Percentiles rank a stretch among this genome's conserved stretches.
Conservation (phyloP, 2,797 vertebrate species). For the Spondyliosoma cantharus region DNA sequence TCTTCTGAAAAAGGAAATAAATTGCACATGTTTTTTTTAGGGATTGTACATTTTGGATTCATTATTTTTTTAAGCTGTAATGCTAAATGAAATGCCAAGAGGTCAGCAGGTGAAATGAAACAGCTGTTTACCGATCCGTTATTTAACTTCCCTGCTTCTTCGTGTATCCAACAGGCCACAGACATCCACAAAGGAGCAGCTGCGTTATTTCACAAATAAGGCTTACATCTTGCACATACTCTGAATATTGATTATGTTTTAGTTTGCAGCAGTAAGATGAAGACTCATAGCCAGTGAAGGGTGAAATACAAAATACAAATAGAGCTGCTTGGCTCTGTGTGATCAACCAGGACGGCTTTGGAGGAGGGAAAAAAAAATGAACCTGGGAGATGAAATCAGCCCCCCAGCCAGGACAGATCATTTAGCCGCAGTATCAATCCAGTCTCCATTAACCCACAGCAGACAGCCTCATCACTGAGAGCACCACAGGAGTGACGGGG, state of each 20-base stretch:
- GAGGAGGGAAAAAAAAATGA: constrained; percentile 19
- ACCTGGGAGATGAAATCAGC: constrained; percentile 62
- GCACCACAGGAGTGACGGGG: constrained; percentile 46
- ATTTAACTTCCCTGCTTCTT: constrained; percentile 30
- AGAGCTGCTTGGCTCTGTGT: constrained; percentile 26
- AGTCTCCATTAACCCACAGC: constrained; percentile 53
- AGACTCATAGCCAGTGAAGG: constrained; percentile 25
- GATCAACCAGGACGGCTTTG: constrained; percentile 34
- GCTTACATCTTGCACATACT: constrained; percentile 20
- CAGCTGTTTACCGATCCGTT: constrained; percentile 21
- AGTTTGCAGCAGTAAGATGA: constrained; percentile 13
- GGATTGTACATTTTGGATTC: constrained; percentile 3
- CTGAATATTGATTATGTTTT: constrained; percentile 32
- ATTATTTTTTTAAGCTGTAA: constrained; percentile 3
- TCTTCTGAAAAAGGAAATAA: neutral
- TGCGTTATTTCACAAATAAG: constrained; percentile 34
- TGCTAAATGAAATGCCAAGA: constrained; percentile 28
- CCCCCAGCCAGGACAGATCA: constrained; percentile 52
- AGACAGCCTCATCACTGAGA: constrained; percentile 64
- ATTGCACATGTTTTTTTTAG: constrained; percentile 3
- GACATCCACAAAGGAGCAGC: constrained; percentile 22
- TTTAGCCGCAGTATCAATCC: constrained; percentile 62
- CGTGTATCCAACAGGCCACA: constrained; percentile 22
- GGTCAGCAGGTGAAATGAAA: constrained; percentile 25
- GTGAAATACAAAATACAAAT: constrained; percentile 1